Base-by-base conservation (phyloP, 2,888 invertebrate species). In the Noctua janthina region DNA sequence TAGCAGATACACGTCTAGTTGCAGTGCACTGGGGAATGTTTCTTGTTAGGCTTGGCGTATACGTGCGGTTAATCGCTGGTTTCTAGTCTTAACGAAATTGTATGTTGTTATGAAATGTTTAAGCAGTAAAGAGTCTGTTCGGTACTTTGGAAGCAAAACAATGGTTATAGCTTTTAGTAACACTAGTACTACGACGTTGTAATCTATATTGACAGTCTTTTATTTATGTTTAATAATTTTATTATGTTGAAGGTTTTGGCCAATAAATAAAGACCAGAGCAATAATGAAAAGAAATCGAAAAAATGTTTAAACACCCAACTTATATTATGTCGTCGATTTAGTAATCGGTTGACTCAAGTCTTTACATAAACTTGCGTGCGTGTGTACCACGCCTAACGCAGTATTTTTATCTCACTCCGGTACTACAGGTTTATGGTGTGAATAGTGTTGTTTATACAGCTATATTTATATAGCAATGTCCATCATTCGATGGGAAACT, bases 391-490 rank as follows among this genome's bases (percentile, higher is more conserved):
- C 69, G 87, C 85, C 80, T 88, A 88, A 87, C 72, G 74, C 79
- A 17, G 71, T 87, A 87, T 90, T 88, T 88, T 87, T 90, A 87
- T 86, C 84, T 88, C 80, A 85, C 87, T 86, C 84, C 74, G 83
- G 81, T 77, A 84, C 83, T 92, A 92, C 91, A 89, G 91, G 91
- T 92, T 92, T 91, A 89, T 91, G 90, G 89, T 91, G 92, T 91
- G 90, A 92, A 91, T 87, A 89, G 89, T 87, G 90, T 85, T 90
- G 89, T 89, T 84, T 87, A 83, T 88, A 85, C 84, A 83, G 81
- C 78, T 79, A 86, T 83, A 81, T 87, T 84, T 82, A 79, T 76
- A 76, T 79, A 80, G 79, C 39, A 69, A 84, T 74, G 82, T 85
- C 74, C 83, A 90, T 85, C 81, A 78, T 64, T 81, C 54, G 81